Percentiles rank a stretch among this genome's conserved stretches.
phyloP scores from a whole-genome alignment of 2,113 vertebrate species.

The Lichenostomus cassidix region DNA sequence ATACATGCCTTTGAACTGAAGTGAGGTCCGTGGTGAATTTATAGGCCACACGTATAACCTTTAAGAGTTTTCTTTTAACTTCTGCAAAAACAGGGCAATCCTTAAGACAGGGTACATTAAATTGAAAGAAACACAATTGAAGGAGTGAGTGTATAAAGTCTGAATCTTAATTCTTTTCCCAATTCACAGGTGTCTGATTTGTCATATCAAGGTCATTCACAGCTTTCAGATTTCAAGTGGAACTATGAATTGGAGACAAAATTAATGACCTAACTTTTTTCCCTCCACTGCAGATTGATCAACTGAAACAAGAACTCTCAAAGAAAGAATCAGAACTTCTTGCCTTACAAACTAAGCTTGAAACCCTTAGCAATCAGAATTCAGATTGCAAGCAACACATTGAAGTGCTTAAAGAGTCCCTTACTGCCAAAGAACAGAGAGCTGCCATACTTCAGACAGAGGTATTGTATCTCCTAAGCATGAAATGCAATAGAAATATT shows the following conservation, averaged over 20 bases:
- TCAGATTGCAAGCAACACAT: constrained; percentile 99
- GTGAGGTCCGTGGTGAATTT: constrained; percentile 3
- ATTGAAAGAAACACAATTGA: neutral
- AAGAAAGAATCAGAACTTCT: constrained; percentile 99
- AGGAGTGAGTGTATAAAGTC: neutral
- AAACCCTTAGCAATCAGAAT: constrained; percentile 99
- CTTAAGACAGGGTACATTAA: neutral
- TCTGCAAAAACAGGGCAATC: neutral
- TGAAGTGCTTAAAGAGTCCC: constrained; percentile 99
- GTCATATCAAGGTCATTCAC: neutral
- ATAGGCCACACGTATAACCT: neutral
- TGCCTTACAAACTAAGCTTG: constrained; percentile 98
- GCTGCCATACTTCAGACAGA: constrained; percentile 99
- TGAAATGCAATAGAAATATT: neutral
- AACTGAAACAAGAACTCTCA: constrained; percentile 97
- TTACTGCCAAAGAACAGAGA: constrained; percentile 99
- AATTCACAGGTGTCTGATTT: neutral
- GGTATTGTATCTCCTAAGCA: constrained; percentile 74
- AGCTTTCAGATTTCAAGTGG: neutral
- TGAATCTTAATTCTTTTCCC: neutral
- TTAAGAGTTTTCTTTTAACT: constrained; percentile 28
- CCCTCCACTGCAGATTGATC: constrained; percentile 84
- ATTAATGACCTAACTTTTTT: neutral
- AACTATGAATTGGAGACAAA: neutral
- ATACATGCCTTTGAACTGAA: constrained; percentile 24